Conservation (phyloP, 2,113 vertebrate genomes). For the Eidolon helvum region DNA sequence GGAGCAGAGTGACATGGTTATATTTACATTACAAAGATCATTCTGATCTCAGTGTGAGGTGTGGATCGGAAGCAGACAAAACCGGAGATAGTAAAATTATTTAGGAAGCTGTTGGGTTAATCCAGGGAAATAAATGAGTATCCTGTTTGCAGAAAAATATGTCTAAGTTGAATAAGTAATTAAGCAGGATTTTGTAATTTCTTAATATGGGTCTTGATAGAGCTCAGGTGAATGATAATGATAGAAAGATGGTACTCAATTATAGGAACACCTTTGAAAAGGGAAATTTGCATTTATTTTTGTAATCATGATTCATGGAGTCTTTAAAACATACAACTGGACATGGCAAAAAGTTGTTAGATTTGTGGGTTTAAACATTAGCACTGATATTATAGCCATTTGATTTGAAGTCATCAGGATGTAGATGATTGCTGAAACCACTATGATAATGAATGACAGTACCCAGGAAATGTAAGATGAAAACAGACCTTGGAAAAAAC, state of each 20-base stretch:
- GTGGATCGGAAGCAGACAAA: background rate
- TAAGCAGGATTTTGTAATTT: background rate
- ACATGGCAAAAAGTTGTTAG: background rate
- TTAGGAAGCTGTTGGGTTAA: slow-evolving; percentile 2
- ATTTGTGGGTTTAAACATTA: background rate
- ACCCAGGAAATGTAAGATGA: background rate
- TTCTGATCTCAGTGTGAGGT: background rate
- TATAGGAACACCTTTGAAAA: background rate
- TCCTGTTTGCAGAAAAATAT: background rate
- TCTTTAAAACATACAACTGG: background rate
- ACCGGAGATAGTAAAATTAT: background rate
- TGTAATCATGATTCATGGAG: background rate
- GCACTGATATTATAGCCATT: background rate
- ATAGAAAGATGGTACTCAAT: background rate
- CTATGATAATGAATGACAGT: background rate
- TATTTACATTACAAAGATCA: slow-evolving; percentile 10
- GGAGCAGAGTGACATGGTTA: background rate
- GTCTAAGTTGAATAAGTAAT: background rate
- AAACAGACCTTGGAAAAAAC: background rate
- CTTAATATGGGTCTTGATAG: background rate
- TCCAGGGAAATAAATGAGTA: background rate
- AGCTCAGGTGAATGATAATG: background rate
- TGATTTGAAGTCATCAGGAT: background rate
- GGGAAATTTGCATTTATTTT: background rate
- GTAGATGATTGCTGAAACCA: background rate